Evolutionary conservation across 2,797 vertebrate genomes (phyloP).

Genomic region (Bucorvus abyssinicus): DNA sequence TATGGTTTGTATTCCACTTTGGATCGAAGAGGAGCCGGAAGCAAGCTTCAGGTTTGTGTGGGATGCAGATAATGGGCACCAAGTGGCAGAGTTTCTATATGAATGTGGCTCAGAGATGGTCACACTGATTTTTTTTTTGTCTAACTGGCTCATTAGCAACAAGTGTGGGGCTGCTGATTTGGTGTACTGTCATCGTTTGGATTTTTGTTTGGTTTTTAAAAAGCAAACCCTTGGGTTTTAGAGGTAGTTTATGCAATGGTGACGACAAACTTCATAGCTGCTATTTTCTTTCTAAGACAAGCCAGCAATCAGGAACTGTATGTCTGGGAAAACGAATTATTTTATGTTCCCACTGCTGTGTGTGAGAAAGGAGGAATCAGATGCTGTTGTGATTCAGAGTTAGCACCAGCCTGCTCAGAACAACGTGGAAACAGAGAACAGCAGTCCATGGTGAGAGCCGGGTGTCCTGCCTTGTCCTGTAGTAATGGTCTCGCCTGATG

Average conservation of each 20-base stretch:
- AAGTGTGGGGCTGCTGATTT: neutral
- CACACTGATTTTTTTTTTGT: neutral
- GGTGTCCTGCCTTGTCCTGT: neutral
- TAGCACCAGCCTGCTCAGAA: neutral
- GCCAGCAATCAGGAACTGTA: neutral
- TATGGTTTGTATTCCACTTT: neutral
- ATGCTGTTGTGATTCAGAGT: neutral
- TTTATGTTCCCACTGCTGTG: neutral
- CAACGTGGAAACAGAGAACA: neutral
- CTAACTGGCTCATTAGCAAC: neutral
- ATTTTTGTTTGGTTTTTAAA: neutral
- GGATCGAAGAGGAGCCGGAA: neutral
- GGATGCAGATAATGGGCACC: neutral
- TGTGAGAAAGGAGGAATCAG: neutral
- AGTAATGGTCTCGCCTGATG: neutral
- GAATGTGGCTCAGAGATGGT: neutral
- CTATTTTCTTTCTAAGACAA: neutral
- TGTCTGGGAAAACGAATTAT: neutral
- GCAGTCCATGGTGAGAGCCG: rapidly evolving
- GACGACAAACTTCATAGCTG: neutral
- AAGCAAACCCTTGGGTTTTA: neutral
- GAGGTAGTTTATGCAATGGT: neutral
- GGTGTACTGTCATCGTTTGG: neutral
- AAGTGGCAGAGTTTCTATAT: neutral
- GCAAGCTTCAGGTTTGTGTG: neutral